Conservation (phyloP, 1,140 invertebrate genomes). For the Tribolium madens region DNA sequence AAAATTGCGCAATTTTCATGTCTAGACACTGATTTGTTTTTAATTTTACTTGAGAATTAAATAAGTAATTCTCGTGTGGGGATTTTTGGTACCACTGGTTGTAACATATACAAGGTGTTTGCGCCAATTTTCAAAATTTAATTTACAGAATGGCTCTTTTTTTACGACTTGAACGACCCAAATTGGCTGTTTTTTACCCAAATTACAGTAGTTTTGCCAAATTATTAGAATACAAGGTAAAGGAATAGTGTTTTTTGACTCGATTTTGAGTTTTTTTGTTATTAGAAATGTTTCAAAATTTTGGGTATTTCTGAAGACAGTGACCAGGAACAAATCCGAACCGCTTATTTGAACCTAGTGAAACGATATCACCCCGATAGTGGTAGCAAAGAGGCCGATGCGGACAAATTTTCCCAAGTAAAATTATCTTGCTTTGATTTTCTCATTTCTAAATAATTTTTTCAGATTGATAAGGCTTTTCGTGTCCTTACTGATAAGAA, state of each 20-base stretch:
- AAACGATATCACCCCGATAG: slow-evolving; percentile 89
- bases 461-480: slow-evolving; percentile 62
- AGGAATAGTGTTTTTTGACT: background rate
- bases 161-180: background rate
- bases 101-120: background rate
- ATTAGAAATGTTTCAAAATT: slow-evolving; percentile 77
- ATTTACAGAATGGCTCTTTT: background rate
- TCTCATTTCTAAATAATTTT: slow-evolving; percentile 12
- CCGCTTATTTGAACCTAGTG: slow-evolving; percentile 80
- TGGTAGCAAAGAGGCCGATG: slow-evolving; percentile 73
- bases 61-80: background rate
- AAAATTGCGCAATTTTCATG: background rate
- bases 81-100: background rate
- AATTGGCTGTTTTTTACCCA: background rate
- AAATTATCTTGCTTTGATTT: background rate
- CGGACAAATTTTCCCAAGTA: slow-evolving; percentile 80
- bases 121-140: too few species aligned
- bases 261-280: slow-evolving; percentile 52
- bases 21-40: background rate
- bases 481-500: slow-evolving; percentile 71
- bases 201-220: slow-evolving; percentile 26
- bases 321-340: slow-evolving; percentile 77
- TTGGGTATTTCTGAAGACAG: slow-evolving; percentile 76
- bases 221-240: slow-evolving; percentile 10
- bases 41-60: background rate